A percentile compares a stretch with the other conserved stretches of the same genome.
These are phyloP conservation scores for Anguilla pacifica DNA, from an alignment of 2,797 vertebrate species.

Conservation along the genomic window DNA sequence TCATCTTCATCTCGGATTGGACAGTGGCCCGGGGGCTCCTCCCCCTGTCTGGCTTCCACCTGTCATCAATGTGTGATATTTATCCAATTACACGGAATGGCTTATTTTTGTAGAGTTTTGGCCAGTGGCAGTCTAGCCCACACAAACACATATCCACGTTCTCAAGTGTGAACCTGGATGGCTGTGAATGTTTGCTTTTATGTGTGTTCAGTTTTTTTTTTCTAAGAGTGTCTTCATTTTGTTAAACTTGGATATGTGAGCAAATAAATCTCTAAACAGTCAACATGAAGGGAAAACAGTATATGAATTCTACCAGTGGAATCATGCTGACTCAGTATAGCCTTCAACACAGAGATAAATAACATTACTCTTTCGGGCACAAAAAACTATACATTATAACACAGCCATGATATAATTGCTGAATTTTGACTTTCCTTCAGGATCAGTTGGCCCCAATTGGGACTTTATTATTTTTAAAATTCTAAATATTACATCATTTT, in stretches of 20 bases:
- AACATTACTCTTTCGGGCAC: slow-evolving; percentile 49
- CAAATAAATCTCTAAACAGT: slow-evolving; percentile 36
- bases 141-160: neutral
- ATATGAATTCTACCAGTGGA: slow-evolving; percentile 45
- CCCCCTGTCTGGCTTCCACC: neutral
- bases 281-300: slow-evolving; percentile 39
- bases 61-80: slow-evolving; percentile 14
- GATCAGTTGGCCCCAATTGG: slow-evolving; percentile 52
- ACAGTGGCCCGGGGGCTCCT: neutral
- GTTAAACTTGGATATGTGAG: slow-evolving; percentile 36
- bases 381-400: slow-evolving; percentile 54
- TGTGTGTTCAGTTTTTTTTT: neutral
- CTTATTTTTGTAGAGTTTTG: neutral
- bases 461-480: slow-evolving; percentile 40
- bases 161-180: neutral
- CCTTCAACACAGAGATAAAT: slow-evolving; percentile 62
- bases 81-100: neutral
- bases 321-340: slow-evolving; percentile 43
- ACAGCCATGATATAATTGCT: slow-evolving; percentile 47
- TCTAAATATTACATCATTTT: neutral
- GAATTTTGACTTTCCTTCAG: slow-evolving; percentile 42
- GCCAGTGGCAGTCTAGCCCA: neutral
- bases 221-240: neutral
- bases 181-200: slow-evolving; percentile 9
- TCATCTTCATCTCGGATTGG: neutral